These are phyloP conservation scores for Lordiphosa mommai DNA, from an alignment of 1,140 invertebrate species.

Conservation along the genomic window DNA sequence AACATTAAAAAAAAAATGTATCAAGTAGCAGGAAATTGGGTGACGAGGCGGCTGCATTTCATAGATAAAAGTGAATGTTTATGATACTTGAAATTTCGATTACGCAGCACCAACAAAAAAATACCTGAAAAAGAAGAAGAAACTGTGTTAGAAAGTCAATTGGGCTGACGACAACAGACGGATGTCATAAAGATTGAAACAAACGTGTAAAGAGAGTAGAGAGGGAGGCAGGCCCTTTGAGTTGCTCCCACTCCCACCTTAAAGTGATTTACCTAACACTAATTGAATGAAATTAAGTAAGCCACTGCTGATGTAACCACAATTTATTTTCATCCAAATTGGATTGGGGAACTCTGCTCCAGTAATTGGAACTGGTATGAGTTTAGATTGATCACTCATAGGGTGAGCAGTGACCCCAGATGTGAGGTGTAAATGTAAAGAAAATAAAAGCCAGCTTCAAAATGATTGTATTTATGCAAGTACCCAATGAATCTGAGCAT, in stretches of 20 bases:
- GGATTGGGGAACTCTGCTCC: slow-evolving; percentile 10
- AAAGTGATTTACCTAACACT: slow-evolving; percentile 52
- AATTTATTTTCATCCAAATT: slow-evolving; percentile 25
- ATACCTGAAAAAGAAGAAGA: slow-evolving; percentile 29
- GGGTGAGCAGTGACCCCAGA: too few species aligned
- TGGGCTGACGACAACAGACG: slow-evolving; percentile 15
- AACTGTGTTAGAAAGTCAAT: slow-evolving; percentile 63
- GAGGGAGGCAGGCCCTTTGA: slow-evolving; percentile 20
- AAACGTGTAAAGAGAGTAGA: neutral
- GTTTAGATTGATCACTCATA: too few species aligned
- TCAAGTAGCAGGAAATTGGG: slow-evolving; percentile 74
- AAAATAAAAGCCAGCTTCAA: slow-evolving; percentile 2
- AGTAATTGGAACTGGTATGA: slow-evolving; percentile 5
- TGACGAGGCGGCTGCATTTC: slow-evolving; percentile 52
- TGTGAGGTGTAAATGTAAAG: neutral
- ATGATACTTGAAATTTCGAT: slow-evolving; percentile 67
- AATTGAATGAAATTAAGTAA: slow-evolving; percentile 55
- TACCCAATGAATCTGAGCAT: too few species aligned
- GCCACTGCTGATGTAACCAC: slow-evolving; percentile 45
- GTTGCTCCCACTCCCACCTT: slow-evolving; percentile 21
- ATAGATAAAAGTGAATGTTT: slow-evolving; percentile 72
- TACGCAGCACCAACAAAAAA: slow-evolving; percentile 52
- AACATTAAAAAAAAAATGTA: slow-evolving; percentile 50
- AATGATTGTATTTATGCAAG: too few species aligned
- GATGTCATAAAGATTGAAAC: slow-evolving; percentile 37